Base-by-base conservation (phyloP, 53 echinoderm and acorn worm genomes). In the Echinarachnius parma region DNA sequence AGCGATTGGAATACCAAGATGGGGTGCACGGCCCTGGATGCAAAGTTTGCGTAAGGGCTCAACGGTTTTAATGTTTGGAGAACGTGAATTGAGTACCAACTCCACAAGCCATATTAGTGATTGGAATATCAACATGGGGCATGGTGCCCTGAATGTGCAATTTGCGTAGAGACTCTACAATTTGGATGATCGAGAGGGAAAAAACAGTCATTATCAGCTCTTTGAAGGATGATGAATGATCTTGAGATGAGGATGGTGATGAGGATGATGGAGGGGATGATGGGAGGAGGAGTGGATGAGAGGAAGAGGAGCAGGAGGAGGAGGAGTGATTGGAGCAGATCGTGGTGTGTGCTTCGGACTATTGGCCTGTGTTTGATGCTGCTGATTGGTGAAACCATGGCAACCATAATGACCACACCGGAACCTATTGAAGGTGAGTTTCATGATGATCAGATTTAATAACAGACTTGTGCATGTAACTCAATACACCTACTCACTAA, bases 311-410 rank as follows among this genome's bases (percentile, higher is more conserved):
- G 65, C 15, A 65, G 65, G 28, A 65, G 46, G 46, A 35, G 36
- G 24, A 45, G 65, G 65, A 65, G 46, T 19, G 28, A 28, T 45
- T 65, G 65, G 65, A 65, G 39, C 45, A 46, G 65, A 46, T 65
- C 65, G 10, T 45, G 65, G 45, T 62, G 35, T 62, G 62, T 62
- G 14, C 44, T 65, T 27, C 45, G 45, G 13, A 30, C 46, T 29
- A 0, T 46, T 7, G 29, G 28, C 7, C 27, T 65, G 27, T 45
- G 65, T 46, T 19, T 65, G 5, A 65, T 65, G 65, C 23, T 65
- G 26, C 46, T 65, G 22, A 26, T 47, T 19, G 65, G 46, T 13
- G 65, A 65, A 28, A 46, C 46, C 8, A 29, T 46, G 28, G 46
- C 65, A 18, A 19, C 46, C 8, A 15, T 65, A 13, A 46, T 65